Evolutionary conservation across 2,888 invertebrate genomes (phyloP), one percentile per base, ranked within the genome.

Genomic region (Microplitis manilae): DNA sequence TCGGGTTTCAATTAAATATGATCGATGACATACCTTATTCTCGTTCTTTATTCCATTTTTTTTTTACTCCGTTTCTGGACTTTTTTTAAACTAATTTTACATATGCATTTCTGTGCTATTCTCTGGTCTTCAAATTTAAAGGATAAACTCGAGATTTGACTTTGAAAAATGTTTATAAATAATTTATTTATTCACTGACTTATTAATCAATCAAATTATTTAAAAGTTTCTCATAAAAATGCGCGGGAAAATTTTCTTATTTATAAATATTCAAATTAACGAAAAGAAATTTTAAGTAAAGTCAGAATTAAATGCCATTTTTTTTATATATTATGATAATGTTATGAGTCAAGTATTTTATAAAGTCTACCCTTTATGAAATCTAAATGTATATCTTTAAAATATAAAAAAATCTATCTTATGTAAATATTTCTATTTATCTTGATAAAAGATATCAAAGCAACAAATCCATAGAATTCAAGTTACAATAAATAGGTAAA

Each of bases 1-100:
- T 86, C 84, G 84, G 85, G 84, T 86, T 87, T 86, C 85, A 86
- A 87, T 87, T 86, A 86, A 86, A 86, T 85, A 85, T 86, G 86
- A 86, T 87, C 84, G 85, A 87, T 85, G 86, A 85, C 83, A 83
- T 80, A 82, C 77, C 77, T 79, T 60, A 75, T 61, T 71, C 68
- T 41, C 68, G 41, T 73, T 67, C 61, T 59, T 62, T 72, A 69
- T 70, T 71, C 41, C 41, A 9, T n/a, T 20, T 60, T 65, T 69
- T 41, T 61, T 62, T 15, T 30, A 30, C n/a, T 73, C 15, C 15
- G 9, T 60, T 39, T 39, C 64, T 17, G 17, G 39, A 38, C 40
- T 15, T 68, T 15, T 50, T 50, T 50, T 50, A 13, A 50, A 50
- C 2, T 50, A 50, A 13, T 50, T 50, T 50, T 50, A 50, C 50